Evolutionary conservation across 2,797 vertebrate genomes (phyloP).

Genomic region (Sebastiscus albofasciatus): DNA sequence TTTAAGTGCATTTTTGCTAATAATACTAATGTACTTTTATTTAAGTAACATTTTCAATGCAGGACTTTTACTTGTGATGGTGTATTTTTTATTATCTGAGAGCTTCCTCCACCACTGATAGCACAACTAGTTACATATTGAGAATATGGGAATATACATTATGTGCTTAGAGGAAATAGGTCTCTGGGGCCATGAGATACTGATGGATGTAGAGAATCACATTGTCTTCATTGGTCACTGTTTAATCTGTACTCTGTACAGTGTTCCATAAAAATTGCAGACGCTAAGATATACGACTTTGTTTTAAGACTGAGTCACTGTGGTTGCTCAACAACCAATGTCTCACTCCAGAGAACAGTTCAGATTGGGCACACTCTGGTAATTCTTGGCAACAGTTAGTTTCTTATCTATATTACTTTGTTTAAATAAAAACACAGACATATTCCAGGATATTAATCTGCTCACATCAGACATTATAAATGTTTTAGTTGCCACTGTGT

Average conservation of each 20-base stretch:
- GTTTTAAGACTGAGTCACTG: slow-evolving; percentile 1
- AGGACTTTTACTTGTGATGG: not conserved
- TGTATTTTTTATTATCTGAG: not conserved
- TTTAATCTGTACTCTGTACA: not conserved
- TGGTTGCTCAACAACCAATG: not conserved
- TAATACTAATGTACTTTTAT: not conserved
- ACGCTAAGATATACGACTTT: not conserved
- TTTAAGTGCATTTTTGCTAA: not conserved
- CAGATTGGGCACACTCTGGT: not conserved
- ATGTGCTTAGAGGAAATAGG: not conserved
- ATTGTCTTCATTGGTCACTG: not conserved
- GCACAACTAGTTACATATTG: not conserved
- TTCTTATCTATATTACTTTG: slow-evolving; percentile 47
- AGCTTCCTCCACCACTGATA: not conserved
- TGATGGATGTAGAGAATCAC: not conserved
- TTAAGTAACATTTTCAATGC: not conserved
- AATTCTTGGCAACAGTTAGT: slow-evolving; percentile 2
- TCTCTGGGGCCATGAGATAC: not conserved
- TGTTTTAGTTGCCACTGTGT: slow-evolving; percentile 50
- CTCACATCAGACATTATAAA: slow-evolving; percentile 20
- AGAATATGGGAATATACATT: not conserved
- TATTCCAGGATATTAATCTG: slow-evolving; percentile 43
- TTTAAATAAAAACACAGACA: slow-evolving; percentile 54
- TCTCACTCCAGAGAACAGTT: not conserved
- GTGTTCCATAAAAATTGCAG: not conserved